A percentile compares a stretch with the other conserved stretches of the same genome.
Conservation (phyloP, 2,888 invertebrate species). For the Sinelater perroti region DNA sequence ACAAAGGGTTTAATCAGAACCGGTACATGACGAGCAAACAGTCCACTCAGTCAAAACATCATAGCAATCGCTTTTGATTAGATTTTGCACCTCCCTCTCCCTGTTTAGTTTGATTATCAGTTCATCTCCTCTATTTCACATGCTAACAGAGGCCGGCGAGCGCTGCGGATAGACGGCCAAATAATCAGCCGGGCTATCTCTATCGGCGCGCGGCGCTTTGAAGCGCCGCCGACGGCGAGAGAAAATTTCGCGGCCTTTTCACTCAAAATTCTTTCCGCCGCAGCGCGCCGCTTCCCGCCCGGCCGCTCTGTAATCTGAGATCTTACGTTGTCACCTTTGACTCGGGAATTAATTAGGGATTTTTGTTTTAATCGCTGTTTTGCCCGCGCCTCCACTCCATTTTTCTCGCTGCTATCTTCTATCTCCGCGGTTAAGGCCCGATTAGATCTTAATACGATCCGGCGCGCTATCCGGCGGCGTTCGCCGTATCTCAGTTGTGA, state of each 20-base stretch:
- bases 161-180: conserved; percentile 31
- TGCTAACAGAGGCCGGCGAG: conserved; percentile 30
- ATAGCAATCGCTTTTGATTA: conserved; percentile 62
- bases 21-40: conserved; percentile 55
- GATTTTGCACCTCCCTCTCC: conserved; percentile 55
- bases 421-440: conserved; percentile 41
- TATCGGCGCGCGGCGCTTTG: conserved; percentile 22
- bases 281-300: conserved; percentile 2
- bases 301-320: conserved; percentile 7
- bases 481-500: conserved; percentile 46
- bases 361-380: conserved; percentile 20
- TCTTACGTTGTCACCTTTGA: conserved; percentile 15
- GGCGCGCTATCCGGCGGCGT: conserved; percentile 38
- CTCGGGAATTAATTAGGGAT: conserved; percentile 12
- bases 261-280: no score
- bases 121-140: conserved; percentile 40
- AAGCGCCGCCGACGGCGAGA: no score
- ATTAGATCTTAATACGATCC: conserved; percentile 46
- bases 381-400: conserved; percentile 10
- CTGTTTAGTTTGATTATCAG: conserved; percentile 43
- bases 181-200: conserved; percentile 20
- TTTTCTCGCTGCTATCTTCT: conserved; percentile 34
- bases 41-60: conserved; percentile 60
- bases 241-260: no score
- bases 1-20: conserved; percentile 54